Conservation (phyloP, 2,888 invertebrate genomes). For the Malacosoma neustria region DNA sequence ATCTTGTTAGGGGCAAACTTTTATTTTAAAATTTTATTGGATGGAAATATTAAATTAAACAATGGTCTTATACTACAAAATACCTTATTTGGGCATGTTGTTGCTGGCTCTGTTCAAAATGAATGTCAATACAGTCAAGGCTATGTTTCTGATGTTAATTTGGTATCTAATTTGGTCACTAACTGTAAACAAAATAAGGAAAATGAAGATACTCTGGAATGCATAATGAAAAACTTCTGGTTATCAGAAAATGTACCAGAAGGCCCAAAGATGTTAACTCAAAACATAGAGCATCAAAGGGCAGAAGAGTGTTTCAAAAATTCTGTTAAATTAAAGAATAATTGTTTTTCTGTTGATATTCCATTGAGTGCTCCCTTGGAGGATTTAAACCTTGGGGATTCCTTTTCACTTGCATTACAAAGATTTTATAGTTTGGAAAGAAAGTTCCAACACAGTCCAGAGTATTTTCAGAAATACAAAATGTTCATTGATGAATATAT, state of each 20-base stretch:
- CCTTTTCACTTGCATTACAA: conserved; percentile 5
- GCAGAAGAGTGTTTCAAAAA: conserved; percentile 4
- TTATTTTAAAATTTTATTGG: too few species aligned
- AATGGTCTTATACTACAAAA: background rate
- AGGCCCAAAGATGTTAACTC: conserved; percentile 3
- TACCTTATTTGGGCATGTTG: conserved; percentile 4
- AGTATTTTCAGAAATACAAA: conserved; percentile 3
- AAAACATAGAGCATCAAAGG: conserved; percentile 7
- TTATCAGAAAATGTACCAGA: conserved; percentile 5
- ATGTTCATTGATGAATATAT: conserved; percentile 7
- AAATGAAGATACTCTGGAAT: too few species aligned
- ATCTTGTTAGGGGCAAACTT: too few species aligned
- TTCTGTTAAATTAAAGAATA: conserved; percentile 1
- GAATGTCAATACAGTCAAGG: too few species aligned
- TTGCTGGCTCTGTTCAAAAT: conserved; percentile 1
- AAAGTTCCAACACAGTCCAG: conserved; percentile 2
- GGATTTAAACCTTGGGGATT: conserved; percentile 5
- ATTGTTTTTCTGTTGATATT: conserved; percentile 3
- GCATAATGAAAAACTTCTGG: conserved; percentile 3
- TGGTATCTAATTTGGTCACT: conserved; percentile 1
- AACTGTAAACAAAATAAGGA: conserved; percentile 2
- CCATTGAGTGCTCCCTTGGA: conserved; percentile 5
- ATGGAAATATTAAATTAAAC: too few species aligned
- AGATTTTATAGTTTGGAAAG: conserved; percentile 7
- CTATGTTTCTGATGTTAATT: background rate